Percentiles rank a stretch among this genome's conserved stretches.
Conservation (phyloP, 2,888 invertebrate genomes). For the Micoletzkya japonica region DNA sequence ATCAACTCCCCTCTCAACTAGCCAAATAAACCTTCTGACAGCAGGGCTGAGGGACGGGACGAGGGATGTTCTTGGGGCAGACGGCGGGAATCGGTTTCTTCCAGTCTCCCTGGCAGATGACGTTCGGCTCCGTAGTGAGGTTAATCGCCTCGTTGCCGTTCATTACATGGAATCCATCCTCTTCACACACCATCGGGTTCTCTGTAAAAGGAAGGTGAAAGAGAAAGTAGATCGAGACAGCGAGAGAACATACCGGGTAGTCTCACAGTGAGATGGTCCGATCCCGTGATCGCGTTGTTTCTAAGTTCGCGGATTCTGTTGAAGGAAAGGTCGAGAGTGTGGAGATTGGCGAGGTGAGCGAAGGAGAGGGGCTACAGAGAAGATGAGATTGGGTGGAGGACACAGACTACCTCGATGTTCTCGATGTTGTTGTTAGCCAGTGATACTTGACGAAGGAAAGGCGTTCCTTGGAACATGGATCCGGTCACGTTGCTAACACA, state of each 20-base stretch:
- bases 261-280: constrained; percentile 57
- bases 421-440: constrained; percentile 63
- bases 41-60: constrained; percentile 47
- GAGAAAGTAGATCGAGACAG: neutral
- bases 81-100: constrained; percentile 41
- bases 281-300: constrained; percentile 53
- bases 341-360: constrained; percentile 82
- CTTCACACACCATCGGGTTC: constrained; percentile 63
- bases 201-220: constrained; percentile 42
- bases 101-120: constrained; percentile 57
- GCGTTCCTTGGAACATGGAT: constrained; percentile 61
- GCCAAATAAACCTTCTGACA: too few species aligned
- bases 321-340: constrained; percentile 84
- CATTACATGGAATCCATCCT: constrained; percentile 63
- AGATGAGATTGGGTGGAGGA: neutral
- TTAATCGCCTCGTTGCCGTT: constrained; percentile 62
- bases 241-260: constrained; percentile 58
- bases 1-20: too few species aligned
- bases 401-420: constrained; percentile 46
- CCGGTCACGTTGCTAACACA: constrained; percentile 54
- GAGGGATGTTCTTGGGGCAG: constrained; percentile 50
- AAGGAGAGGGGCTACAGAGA: constrained; percentile 68
- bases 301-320: constrained; percentile 69
- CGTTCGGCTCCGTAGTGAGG: constrained; percentile 59
- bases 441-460: constrained; percentile 63